Evolutionary conservation across 2,797 vertebrate genomes (phyloP).

Genomic region (Sarcoramphus papa): DNA sequence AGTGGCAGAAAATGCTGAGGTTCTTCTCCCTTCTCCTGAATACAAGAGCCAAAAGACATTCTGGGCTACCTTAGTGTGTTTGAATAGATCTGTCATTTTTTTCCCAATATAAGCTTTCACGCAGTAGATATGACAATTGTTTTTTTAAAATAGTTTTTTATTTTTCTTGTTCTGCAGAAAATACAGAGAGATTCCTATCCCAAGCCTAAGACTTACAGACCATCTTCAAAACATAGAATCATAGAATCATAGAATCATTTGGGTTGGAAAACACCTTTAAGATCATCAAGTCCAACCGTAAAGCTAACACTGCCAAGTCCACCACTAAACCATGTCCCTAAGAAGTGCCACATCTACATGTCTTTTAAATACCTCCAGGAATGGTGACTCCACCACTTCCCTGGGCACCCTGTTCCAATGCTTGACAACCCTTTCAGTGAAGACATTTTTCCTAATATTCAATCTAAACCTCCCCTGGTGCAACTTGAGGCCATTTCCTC

Average conservation of each 20-base stretch:
- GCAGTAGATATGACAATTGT: fast-evolving
- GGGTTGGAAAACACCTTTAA: neutral
- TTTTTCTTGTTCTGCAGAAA: neutral
- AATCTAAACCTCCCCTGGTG: too few species aligned
- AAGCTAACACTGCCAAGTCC: neutral
- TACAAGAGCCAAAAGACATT: neutral
- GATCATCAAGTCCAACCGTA: neutral
- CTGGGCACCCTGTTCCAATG: too few species aligned
- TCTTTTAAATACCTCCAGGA: neutral
- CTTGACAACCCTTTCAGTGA: too few species aligned
- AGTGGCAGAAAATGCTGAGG: neutral
- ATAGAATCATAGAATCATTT: neutral
- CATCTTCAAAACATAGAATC: neutral
- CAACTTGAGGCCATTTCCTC: too few species aligned
- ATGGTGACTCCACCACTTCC: too few species aligned
- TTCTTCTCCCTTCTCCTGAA: neutral
- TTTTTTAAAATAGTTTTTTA: neutral
- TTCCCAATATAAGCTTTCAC: neutral
- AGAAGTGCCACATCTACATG: fast-evolving
- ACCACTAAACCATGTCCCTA: neutral
- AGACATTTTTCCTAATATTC: too few species aligned
- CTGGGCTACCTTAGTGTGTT: neutral
- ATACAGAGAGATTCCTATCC: neutral
- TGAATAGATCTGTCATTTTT: neutral
- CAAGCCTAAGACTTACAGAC: neutral